Evolutionary conservation across 2,888 invertebrate genomes (phyloP).

Genomic region (Psococerastis gibbosa): DNA sequence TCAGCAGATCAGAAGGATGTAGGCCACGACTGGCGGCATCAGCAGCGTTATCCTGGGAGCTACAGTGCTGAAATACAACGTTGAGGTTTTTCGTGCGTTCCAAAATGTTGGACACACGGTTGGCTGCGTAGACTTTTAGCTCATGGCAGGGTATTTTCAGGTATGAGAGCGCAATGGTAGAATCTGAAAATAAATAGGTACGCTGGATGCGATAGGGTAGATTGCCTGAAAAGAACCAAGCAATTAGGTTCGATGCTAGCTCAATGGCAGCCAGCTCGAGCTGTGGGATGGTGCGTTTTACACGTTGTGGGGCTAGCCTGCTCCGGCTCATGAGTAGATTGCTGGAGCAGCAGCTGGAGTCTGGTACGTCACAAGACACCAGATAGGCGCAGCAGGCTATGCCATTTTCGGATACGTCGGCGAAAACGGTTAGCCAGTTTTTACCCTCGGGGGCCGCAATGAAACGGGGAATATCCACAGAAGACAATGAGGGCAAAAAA

Average conservation of each 20-base stretch:
- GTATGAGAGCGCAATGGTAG: background rate
- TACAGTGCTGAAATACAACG: too few species aligned
- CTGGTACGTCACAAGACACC: background rate
- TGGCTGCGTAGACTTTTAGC: background rate
- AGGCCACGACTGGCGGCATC: too few species aligned
- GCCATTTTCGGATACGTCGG: constrained; percentile 10
- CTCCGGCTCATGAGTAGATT: background rate
- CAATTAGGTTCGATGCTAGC: background rate
- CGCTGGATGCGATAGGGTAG: background rate
- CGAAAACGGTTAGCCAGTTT: background rate
- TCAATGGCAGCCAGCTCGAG: background rate
- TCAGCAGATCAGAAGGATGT: too few species aligned
- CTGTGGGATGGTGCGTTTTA: background rate
- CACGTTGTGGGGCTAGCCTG: background rate
- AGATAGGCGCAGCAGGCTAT: constrained; percentile 9
- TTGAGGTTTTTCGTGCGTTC: too few species aligned
- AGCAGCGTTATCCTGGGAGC: too few species aligned
- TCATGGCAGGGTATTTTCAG: background rate
- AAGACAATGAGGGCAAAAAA: constrained; percentile 3
- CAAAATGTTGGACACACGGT: background rate
- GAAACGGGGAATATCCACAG: constrained; percentile 9
- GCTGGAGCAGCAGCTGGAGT: too few species aligned
- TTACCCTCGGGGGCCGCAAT: background rate
- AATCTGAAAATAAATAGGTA: background rate
- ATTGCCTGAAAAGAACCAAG: background rate